Evolutionary conservation across 2,888 invertebrate species (phyloP), one percentile per base, ranked within the genome.

Genomic region (Monoplex corrugatus): DNA sequence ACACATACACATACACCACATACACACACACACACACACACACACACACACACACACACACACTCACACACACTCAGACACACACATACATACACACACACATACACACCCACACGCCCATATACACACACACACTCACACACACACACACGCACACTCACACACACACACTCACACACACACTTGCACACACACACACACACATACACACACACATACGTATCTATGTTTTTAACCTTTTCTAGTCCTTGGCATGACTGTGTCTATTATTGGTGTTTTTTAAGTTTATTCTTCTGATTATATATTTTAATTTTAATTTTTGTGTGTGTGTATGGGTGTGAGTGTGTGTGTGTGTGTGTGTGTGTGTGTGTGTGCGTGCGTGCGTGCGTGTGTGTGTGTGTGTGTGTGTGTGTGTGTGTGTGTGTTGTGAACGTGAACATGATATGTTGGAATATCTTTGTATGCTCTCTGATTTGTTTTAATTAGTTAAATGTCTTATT

Each of bases 1-100:
- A 68, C 63, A 68, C 63, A 68, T n/a, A 68, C 63, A 68, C 63
- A 68, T n/a, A 68, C 63, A 72, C 72, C 72, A 72, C 72, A 72
- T 35, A 72, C 72, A 72, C 72, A 72, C 72, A 72, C 35, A 72
- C 72, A 72, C 72, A 72, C 72, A 32, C 35, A 72, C 72, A 72
- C 72, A 72, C 72, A 72, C 72, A 2, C 72, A 72, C 72, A 72
- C n/a, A 3, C 72, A 72, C 72, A 38, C 72, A 72, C 0, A 16
- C 13, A n/a, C 63, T 19, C 63, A n/a, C 63, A n/a, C 63, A n/a
- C 19, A 5, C 63, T 19, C 63, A 13, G 23, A 28, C 13, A 28
- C 28, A 28, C 63, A 68, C 19, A 28, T 23, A 28, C 63, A 28
- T n/a, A 28, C 63, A 68, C 63, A 28, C 63, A 68, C 63, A 68